A percentile compares a stretch with the other conserved stretches of the same genome.
Conservation (phyloP, 2,797 vertebrate species). For the Siniperca undulata region DNA sequence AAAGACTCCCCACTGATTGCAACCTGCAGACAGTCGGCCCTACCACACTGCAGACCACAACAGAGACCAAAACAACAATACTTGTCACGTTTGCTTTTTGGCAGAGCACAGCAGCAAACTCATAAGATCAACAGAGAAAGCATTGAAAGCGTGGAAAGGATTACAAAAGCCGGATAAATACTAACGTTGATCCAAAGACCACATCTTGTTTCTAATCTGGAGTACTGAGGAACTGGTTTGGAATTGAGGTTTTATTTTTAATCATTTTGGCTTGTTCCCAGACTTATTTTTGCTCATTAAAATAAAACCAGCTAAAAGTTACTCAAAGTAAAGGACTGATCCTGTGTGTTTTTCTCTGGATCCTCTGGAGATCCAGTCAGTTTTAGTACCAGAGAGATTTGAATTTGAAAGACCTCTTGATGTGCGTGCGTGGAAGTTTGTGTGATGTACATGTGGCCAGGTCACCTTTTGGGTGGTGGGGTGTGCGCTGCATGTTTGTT, state of each 20-base stretch:
- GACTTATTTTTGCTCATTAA: background rate
- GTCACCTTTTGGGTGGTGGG: conserved; percentile 53
- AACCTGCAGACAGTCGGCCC: background rate
- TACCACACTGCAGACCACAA: background rate
- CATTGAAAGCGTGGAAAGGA: background rate
- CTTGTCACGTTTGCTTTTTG: background rate
- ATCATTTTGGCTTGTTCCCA: background rate
- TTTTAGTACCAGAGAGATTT: background rate
- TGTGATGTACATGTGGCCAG: conserved; percentile 47
- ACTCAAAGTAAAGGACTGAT: background rate
- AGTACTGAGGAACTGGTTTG: background rate
- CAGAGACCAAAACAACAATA: background rate
- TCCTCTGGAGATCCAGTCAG: conserved; percentile 1
- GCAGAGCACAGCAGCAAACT: background rate
- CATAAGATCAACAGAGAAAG: background rate
- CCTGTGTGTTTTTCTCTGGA: background rate
- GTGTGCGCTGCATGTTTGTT: conserved; percentile 28
- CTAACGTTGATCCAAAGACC: background rate
- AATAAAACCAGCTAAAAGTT: background rate
- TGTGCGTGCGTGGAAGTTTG: conserved; percentile 40
- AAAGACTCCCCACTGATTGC: background rate
- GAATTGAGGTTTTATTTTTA: background rate
- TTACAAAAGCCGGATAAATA: background rate
- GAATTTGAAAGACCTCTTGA: conserved; percentile 10
- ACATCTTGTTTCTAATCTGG: background rate